phyloP scores from a whole-genome alignment of 2,888 invertebrate species.

The Himalopsyche tibetana region DNA sequence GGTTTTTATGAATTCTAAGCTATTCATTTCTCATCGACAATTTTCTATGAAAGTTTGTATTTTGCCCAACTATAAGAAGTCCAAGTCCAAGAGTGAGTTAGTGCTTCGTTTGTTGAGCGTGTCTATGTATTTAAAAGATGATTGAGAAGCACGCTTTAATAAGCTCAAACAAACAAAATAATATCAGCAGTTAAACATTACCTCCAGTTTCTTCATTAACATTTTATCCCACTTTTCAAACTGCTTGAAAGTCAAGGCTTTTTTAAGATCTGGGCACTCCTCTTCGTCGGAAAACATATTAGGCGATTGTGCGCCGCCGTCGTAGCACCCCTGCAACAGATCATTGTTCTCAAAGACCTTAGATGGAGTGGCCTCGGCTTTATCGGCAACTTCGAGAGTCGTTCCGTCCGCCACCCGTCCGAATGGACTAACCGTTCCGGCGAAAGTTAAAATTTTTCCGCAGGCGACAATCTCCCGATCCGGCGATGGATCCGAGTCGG shows the following conservation, averaged over 20 bases:
- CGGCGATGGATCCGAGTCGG: constrained; percentile 1
- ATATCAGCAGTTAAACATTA: constrained; percentile 66
- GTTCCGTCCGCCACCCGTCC: background rate
- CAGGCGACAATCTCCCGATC: background rate
- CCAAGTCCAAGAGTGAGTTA: no score
- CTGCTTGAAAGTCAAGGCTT: constrained; percentile 73
- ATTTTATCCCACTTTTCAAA: constrained; percentile 73
- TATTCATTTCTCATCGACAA: no score
- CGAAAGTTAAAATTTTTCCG: constrained; percentile 50
- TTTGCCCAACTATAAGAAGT: no score
- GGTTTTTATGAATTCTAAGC: no score
- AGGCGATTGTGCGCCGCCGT: constrained; percentile 73
- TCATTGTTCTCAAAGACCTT: constrained; percentile 50
- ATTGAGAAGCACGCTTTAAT: background rate
- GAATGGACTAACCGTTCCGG: constrained; percentile 55
- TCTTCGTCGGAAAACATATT: constrained; percentile 83
- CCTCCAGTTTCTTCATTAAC: constrained; percentile 73
- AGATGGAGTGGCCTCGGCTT: background rate
- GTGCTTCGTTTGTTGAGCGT: no score
- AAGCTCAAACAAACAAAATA: background rate
- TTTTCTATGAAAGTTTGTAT: no score
- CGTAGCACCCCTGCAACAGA: constrained; percentile 56
- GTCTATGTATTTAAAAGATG: background rate
- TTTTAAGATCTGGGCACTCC: constrained; percentile 68
- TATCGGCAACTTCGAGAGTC: background rate